Evolutionary conservation across 2,888 invertebrate species (phyloP).

Genomic region (Drosophila pseudotalamancana): DNA sequence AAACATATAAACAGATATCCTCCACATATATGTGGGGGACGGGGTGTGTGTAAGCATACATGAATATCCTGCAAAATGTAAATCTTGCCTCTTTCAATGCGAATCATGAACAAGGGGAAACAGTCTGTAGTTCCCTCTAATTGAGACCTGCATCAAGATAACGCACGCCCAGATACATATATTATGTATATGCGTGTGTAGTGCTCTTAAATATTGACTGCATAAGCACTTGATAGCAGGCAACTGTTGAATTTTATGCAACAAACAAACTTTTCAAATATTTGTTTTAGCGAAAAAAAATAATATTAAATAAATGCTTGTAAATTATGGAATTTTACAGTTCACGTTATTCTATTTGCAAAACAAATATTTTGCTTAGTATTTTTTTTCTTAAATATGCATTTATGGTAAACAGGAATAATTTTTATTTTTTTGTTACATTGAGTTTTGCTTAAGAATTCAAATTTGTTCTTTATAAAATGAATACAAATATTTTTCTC

Average conservation of each 20-base stretch:
- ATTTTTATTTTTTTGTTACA: too few relatives aligned
- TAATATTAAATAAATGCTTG: background rate
- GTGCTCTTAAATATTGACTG: conserved; percentile 4
- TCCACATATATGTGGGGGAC: background rate
- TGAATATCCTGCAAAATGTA: conserved; percentile 20
- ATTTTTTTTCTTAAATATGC: background rate
- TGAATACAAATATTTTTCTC: too few relatives aligned
- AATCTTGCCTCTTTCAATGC: conserved; percentile 12
- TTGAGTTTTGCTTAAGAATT: too few relatives aligned
- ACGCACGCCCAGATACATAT: background rate
- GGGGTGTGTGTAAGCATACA: background rate
- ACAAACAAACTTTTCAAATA: conserved; percentile 2
- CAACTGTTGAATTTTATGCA: conserved; percentile 7
- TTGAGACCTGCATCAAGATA: background rate
- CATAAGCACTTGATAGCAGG: background rate
- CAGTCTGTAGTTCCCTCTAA: conserved; percentile 2
- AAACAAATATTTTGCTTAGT: background rate
- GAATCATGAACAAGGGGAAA: background rate
- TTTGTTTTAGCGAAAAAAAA: background rate
- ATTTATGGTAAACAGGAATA: too few relatives aligned
- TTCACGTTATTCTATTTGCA: background rate
- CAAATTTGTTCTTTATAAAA: too few relatives aligned
- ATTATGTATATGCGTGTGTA: background rate
- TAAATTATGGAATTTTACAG: background rate
- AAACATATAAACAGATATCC: conserved; percentile 10